A percentile compares a stretch with the other conserved stretches of the same genome.
These are phyloP conservation scores for Apodemia zela DNA, from an alignment of 2,888 invertebrate genomes.

Conservation along the genomic window DNA sequence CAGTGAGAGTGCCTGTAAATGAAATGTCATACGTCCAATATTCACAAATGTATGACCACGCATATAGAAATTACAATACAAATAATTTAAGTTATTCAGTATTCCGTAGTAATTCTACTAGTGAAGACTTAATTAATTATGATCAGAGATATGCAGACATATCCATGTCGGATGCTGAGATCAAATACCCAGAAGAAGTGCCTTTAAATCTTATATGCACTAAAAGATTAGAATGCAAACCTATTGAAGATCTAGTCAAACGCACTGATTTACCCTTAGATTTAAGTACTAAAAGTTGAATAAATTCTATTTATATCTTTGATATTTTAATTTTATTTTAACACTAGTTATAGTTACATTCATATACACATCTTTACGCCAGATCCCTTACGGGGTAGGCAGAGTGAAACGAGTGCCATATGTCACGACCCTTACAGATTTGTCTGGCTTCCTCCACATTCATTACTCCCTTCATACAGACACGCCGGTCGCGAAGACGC, in stretches of 20 bases:
- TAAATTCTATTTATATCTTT: conserved; percentile 37
- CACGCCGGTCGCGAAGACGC: no score
- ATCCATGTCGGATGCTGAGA: conserved; percentile 35
- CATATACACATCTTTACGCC: no score
- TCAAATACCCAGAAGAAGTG: conserved; percentile 47
- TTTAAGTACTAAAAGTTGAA: conserved; percentile 79
- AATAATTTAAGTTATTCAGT: conserved; percentile 46
- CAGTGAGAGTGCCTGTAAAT: conserved; percentile 55
- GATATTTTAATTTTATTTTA: conserved; percentile 23
- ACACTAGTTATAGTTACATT: no score
- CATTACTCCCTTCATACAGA: no score
- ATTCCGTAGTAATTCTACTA: conserved; percentile 28
- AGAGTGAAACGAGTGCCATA: no score
- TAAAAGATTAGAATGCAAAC: conserved; percentile 55
- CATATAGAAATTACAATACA: conserved; percentile 63
- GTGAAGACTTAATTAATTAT: conserved; percentile 23
- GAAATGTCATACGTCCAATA: conserved; percentile 70
- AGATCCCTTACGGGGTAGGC: no score
- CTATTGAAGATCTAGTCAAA: conserved; percentile 62
- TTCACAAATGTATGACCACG: conserved; percentile 68
- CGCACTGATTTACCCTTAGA: conserved; percentile 80
- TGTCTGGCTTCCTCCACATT: no score
- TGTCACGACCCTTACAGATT: no score
- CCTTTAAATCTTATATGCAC: conserved; percentile 68
- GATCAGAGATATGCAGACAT: conserved; percentile 39